Conservation (phyloP, 2,113 vertebrate genomes). For the Solea solea region DNA sequence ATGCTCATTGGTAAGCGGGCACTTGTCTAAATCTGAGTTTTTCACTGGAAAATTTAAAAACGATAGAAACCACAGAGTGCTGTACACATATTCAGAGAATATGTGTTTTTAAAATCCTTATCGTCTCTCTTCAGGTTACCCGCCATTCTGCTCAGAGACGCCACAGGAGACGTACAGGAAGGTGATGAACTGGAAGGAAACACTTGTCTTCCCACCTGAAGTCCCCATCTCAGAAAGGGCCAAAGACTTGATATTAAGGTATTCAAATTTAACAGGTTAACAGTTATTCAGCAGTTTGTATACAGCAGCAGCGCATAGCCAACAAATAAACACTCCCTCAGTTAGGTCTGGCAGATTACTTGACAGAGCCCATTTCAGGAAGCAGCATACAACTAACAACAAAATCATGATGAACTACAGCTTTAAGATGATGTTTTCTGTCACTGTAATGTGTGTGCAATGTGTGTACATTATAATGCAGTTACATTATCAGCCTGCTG, state of each 20-base stretch:
- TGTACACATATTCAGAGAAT: not conserved
- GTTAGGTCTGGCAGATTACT: too few species aligned
- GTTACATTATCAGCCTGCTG: not conserved
- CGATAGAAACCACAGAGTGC: not conserved
- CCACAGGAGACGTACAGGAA: conserved; percentile 98
- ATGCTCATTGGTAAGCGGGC: conserved; percentile 92
- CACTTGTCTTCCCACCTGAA: conserved; percentile 94
- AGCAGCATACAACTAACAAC: too few species aligned
- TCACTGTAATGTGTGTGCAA: too few species aligned
- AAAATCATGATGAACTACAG: too few species aligned
- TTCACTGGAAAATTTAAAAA: not conserved
- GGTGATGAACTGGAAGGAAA: conserved; percentile 99
- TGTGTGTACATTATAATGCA: not conserved
- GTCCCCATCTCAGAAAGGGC: conserved; percentile 97
- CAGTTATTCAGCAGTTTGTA: not conserved
- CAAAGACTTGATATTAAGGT: conserved; percentile 92
- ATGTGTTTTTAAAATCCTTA: too few species aligned
- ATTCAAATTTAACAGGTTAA: not conserved
- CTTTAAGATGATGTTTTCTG: too few species aligned
- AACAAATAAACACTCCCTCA: too few species aligned
- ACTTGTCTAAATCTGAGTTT: not conserved
- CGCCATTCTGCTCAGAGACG: conserved; percentile 98
- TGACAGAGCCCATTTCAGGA: too few species aligned
- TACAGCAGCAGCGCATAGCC: too few species aligned
- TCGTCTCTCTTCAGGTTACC: conserved; percentile 86